phyloP scores from a whole-genome alignment of 2,797 vertebrate genomes.

The Dendrocincla fuliginosa region DNA sequence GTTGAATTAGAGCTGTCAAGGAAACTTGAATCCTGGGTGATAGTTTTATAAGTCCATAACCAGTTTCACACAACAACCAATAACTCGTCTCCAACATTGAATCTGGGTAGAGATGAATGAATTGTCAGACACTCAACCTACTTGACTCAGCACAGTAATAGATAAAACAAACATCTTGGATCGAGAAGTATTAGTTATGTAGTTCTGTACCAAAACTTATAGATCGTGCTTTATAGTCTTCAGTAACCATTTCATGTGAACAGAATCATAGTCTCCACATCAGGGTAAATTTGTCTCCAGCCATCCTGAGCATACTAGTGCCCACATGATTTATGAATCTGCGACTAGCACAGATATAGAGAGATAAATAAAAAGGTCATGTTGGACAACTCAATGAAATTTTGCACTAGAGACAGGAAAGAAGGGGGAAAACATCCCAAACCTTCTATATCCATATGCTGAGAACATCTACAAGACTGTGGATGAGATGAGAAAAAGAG shows the following conservation, averaged over 20 bases:
- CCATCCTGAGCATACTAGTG: not conserved
- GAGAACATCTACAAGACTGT: not conserved
- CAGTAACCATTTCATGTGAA: not conserved
- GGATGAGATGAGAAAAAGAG: not conserved
- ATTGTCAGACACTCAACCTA: not conserved
- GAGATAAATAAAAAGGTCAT: not conserved
- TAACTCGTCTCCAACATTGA: not conserved
- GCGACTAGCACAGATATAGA: not conserved
- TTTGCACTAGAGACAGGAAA: not conserved
- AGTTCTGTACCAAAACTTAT: not conserved
- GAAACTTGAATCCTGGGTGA: not conserved
- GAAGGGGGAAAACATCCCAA: not conserved
- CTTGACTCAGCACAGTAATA: not conserved
- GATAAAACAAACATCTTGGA: not conserved
- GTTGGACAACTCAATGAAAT: not conserved
- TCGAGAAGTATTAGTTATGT: not conserved
- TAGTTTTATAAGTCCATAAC: not conserved
- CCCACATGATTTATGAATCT: not conserved
- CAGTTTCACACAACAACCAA: not conserved
- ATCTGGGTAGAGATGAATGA: not conserved
- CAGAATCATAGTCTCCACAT: not conserved
- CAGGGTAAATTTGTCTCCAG: not conserved
- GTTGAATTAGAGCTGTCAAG: not conserved
- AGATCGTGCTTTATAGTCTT: not conserved
- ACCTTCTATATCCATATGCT: not conserved